Base-by-base conservation (phyloP, 2,888 invertebrate genomes). In the Tiphia femorata region DNA sequence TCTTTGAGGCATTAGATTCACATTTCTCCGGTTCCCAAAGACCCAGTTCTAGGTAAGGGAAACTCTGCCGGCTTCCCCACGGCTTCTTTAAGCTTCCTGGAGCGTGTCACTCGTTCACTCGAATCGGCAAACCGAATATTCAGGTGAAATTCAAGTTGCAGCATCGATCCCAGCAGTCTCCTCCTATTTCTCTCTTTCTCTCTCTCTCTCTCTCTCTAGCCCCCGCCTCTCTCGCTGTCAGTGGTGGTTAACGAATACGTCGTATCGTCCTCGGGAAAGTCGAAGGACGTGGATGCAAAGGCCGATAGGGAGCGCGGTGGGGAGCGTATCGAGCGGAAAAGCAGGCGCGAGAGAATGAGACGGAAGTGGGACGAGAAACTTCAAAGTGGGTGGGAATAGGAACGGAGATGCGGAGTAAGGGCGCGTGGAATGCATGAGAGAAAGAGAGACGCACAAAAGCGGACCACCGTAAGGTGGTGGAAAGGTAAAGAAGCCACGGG, bases 161-260 rank as follows among this genome's bases (percentile, higher is more conserved):
- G 50, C 51, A 58, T 60, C 56, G 58, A 66, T 58, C 47, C 47
- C 29, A n/a, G n/a, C n/a, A n/a, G n/a, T n/a, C n/a, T n/a, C n/a
- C n/a, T n/a, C n/a, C n/a, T n/a, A n/a, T n/a, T n/a, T n/a, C n/a
- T n/a, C n/a, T n/a, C n/a, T n/a, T n/a, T n/a, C n/a, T n/a, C n/a
- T n/a, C n/a, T n/a, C n/a, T n/a, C n/a, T n/a, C n/a, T n/a, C n/a
- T n/a, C n/a, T n/a, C n/a, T n/a, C n/a, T n/a, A n/a, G n/a, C n/a
- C 27, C 29, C 20, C 35, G 6, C 38, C 20, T 46, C 58, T 21
- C 30, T 35, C 35, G 35, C 8, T 10, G 10, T 8, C 38, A 20
- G 5, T 23, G n/a, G 19, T n/a, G 49, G 40, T 55, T 53, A 61
- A 57, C 53, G 52, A 63, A 63, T 53, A 57, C 53, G 43, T 40